Percentiles rank a stretch among this genome's conserved stretches.
Evolutionary conservation across 35 echinoderm and acorn worm genomes (phyloP).

Genomic region (Holothuria glaberrima): DNA sequence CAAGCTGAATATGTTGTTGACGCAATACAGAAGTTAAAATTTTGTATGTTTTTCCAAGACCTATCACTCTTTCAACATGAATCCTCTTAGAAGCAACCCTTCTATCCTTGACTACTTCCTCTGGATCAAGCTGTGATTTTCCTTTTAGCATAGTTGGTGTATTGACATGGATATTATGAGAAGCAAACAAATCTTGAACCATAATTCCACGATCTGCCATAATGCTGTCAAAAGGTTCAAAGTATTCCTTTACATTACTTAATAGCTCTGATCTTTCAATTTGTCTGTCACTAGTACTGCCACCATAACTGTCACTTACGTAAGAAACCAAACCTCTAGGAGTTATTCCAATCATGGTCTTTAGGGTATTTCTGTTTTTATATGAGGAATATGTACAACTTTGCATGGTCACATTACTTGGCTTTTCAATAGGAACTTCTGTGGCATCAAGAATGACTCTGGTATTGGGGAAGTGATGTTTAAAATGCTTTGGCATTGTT

Average conservation of each 20-base stretch:
- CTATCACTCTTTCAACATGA: slow-evolving; percentile 4
- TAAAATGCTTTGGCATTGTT: slow-evolving; percentile 16
- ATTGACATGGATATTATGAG: neutral
- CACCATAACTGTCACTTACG: neutral
- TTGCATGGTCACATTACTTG: neutral
- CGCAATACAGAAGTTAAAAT: neutral
- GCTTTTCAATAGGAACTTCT: slow-evolving; percentile 10
- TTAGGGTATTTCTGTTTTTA: slow-evolving; percentile 19
- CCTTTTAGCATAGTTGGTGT: neutral
- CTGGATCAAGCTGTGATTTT: neutral
- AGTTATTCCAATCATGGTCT: slow-evolving; percentile 10
- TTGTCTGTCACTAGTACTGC: slow-evolving; percentile 20
- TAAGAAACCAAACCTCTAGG: slow-evolving; percentile 6
- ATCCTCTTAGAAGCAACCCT: slow-evolving; percentile 6
- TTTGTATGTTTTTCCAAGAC: neutral
- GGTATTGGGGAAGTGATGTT: neutral
- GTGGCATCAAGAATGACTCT: slow-evolving; percentile 33
- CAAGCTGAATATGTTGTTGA: neutral
- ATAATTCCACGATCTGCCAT: slow-evolving; percentile 11
- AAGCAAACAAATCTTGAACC: slow-evolving; percentile 15
- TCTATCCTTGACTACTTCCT: neutral
- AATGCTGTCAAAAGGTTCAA: neutral
- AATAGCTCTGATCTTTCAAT: neutral
- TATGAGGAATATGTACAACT: slow-evolving; percentile 18
- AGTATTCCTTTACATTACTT: neutral